Percentiles rank a stretch among this genome's conserved stretches.
These are phyloP conservation scores for Pogonophryne albipinna DNA, from an alignment of 2,797 vertebrate species.

Conservation along the genomic window DNA sequence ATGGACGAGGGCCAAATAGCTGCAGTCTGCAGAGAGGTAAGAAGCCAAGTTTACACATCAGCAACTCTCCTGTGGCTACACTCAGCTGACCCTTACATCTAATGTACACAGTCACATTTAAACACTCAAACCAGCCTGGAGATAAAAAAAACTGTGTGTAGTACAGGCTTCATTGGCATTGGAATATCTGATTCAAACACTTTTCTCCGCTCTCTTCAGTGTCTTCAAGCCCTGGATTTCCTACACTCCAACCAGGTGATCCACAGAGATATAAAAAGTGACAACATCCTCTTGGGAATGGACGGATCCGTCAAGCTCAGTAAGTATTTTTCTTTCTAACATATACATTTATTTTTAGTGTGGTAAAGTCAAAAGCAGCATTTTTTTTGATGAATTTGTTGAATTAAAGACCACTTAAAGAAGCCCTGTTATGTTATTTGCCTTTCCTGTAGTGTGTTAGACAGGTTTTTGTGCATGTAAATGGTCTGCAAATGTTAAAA, in stretches of 20 bases:
- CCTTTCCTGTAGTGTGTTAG: too few relatives aligned
- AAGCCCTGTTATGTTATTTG: too few relatives aligned
- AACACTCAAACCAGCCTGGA: not conserved
- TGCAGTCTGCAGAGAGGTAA: constrained; percentile 98
- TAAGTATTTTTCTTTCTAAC: constrained; percentile 78
- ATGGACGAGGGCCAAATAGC: constrained; percentile 99
- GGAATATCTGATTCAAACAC: not conserved
- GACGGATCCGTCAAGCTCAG: constrained; percentile 98
- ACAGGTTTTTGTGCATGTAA: too few relatives aligned
- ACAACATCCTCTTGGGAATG: constrained; percentile 98
- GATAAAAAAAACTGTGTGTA: constrained; percentile 2
- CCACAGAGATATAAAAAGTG: constrained; percentile 98
- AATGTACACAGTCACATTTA: constrained; percentile 3
- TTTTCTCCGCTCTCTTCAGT: constrained; percentile 79
- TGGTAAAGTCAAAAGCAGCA: not conserved
- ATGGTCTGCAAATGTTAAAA: too few relatives aligned
- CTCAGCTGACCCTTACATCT: constrained; percentile 11
- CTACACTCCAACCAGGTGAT: constrained; percentile 99
- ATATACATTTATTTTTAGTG: not conserved
- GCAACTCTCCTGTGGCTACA: constrained; percentile 18
- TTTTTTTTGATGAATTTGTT: not conserved
- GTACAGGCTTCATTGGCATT: not conserved
- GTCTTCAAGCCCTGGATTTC: constrained; percentile 98
- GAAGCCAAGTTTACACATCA: constrained; percentile 55
- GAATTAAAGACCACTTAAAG: not conserved